Evolutionary conservation across 2,888 invertebrate species (phyloP).

Genomic region (Tethea ocularis): DNA sequence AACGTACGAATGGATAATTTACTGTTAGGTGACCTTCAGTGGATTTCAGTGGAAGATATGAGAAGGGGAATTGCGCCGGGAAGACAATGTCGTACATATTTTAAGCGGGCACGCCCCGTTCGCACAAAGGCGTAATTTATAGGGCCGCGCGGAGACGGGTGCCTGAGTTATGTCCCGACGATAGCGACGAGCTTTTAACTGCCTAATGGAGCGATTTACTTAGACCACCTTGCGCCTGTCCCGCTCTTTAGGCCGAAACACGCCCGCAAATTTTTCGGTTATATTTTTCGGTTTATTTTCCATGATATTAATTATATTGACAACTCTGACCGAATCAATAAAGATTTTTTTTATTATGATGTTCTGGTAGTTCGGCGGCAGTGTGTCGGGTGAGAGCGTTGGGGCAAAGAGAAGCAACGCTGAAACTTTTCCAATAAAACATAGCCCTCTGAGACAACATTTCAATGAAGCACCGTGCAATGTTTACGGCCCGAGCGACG

Average conservation of each 20-base stretch:
- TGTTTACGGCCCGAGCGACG: constrained; percentile 67
- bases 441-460: constrained; percentile 76
- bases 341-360: constrained; percentile 10
- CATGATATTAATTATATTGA: background rate
- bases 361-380: constrained; percentile 26
- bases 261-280: constrained; percentile 33
- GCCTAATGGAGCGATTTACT: constrained; percentile 83
- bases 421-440: constrained; percentile 81
- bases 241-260: constrained; percentile 62
- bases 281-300: background rate
- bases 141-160: constrained; percentile 80
- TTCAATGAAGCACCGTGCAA: constrained; percentile 71
- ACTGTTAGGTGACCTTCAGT: constrained; percentile 67
- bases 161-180: constrained; percentile 80
- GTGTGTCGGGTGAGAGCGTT: constrained; percentile 36
- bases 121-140: constrained; percentile 83
- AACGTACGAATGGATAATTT: constrained; percentile 68
- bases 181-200: constrained; percentile 84
- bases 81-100: constrained; percentile 83
- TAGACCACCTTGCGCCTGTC: constrained; percentile 75
- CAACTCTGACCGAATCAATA: background rate
- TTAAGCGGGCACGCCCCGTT: constrained; percentile 79
- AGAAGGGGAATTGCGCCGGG: constrained; percentile 67
- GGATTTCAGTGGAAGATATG: constrained; percentile 71
- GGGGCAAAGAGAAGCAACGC: constrained; percentile 52